Conservation (phyloP, 2,888 invertebrate species). For the Agrochola circellaris region DNA sequence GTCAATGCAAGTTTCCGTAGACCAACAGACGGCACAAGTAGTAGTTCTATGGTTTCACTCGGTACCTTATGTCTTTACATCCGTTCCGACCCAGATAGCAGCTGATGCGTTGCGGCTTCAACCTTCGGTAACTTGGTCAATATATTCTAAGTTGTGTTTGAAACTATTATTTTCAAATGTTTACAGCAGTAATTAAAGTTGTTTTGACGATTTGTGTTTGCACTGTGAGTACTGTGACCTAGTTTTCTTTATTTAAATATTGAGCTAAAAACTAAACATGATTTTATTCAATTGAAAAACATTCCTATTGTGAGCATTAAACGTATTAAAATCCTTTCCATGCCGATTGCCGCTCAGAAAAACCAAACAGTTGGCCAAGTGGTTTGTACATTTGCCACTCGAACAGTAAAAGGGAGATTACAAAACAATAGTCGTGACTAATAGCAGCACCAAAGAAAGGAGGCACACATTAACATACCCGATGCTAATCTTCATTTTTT, state of each 20-base stretch:
- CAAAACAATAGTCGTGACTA: slow-evolving; percentile 58
- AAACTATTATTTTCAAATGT: slow-evolving; percentile 53
- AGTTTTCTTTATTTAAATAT: slow-evolving; percentile 18
- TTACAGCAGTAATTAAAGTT: slow-evolving; percentile 23
- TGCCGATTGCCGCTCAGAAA: slow-evolving; percentile 1
- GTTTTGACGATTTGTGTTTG: slow-evolving; percentile 7
- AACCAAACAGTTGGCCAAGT: slow-evolving; percentile 25
- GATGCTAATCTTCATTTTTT: slow-evolving; percentile 47
- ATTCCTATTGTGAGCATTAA: not conserved
- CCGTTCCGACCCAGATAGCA: slow-evolving; percentile 74
- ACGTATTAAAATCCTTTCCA: slow-evolving; percentile 13
- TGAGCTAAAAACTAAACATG: not conserved
- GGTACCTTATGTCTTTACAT: slow-evolving; percentile 71
- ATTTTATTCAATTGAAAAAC: not conserved
- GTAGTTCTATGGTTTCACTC: slow-evolving; percentile 76
- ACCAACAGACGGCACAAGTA: slow-evolving; percentile 37
- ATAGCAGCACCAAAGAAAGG: slow-evolving; percentile 34
- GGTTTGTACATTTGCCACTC: slow-evolving; percentile 4
- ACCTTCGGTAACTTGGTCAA: slow-evolving; percentile 73
- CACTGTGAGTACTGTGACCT: slow-evolving; percentile 2
- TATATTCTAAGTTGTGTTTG: slow-evolving; percentile 48
- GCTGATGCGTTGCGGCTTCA: slow-evolving; percentile 72
- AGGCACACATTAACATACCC: slow-evolving; percentile 34
- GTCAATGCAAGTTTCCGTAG: slow-evolving; percentile 64
- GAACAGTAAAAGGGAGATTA: slow-evolving; percentile 35